phyloP scores from a whole-genome alignment of 1,140 invertebrate genomes.

The Zophobas morio region DNA sequence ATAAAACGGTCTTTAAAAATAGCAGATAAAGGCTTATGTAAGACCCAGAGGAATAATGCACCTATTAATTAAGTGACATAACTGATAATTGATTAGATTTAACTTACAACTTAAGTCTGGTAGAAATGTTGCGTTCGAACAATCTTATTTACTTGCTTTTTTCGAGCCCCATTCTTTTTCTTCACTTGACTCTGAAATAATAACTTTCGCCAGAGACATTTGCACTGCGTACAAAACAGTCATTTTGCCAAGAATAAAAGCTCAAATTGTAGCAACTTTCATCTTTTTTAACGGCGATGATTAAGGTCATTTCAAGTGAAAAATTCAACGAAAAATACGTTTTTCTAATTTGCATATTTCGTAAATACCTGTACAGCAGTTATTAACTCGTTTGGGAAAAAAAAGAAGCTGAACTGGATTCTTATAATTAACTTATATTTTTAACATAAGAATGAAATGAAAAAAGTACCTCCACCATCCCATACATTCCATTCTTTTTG shows the following conservation, averaged over 20 bases:
- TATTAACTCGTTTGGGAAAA: background rate
- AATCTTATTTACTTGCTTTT: no score
- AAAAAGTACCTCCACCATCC: slow-evolving; percentile 6
- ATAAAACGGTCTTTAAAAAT: slow-evolving; percentile 5
- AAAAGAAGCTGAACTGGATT: slow-evolving; percentile 1
- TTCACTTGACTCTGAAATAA: no score
- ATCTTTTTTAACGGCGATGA: no score
- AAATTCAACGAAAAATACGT: background rate
- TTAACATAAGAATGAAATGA: slow-evolving; percentile 7
- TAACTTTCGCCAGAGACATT: no score
- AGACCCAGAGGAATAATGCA: background rate
- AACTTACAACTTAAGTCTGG: no score
- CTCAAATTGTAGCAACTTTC: no score
- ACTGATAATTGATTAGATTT: background rate
- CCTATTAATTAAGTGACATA: background rate
- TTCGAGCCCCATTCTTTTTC: no score
- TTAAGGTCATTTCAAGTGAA: no score
- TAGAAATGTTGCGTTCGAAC: no score
- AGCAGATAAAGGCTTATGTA: slow-evolving; percentile 8
- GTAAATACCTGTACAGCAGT: background rate
- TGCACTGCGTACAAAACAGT: no score
- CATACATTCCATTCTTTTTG: background rate
- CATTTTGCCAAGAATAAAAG: no score
- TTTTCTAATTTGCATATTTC: slow-evolving; percentile 24
- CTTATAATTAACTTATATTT: slow-evolving; percentile 7